Percentiles rank a stretch among this genome's conserved stretches.
Conservation (phyloP, 2,113 vertebrate genomes). For the Rhombomys opimus region DNA sequence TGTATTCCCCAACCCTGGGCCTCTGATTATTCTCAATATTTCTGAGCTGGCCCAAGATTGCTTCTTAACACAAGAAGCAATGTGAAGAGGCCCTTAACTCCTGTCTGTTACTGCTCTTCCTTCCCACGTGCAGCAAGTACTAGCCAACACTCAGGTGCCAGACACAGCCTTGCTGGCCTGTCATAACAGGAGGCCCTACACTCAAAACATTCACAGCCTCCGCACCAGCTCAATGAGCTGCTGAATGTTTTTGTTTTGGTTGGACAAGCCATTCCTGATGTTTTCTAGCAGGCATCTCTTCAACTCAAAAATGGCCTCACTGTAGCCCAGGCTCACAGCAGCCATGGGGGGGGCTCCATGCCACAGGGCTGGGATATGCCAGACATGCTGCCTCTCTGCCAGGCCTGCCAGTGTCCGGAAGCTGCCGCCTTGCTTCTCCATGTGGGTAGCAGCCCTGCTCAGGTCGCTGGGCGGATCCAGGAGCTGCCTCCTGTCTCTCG, state of each 20-base stretch:
- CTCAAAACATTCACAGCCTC: conserved; percentile 70
- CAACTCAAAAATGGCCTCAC: conserved; percentile 81
- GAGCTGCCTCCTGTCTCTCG: conserved; percentile 84
- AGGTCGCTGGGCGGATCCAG: conserved; percentile 85
- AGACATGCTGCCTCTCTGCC: conserved; percentile 75
- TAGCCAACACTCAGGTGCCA: background rate
- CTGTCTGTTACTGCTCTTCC: background rate
- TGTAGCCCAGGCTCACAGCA: conserved; percentile 81
- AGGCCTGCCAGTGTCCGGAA: conserved; percentile 63
- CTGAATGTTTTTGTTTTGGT: conserved; percentile 76
- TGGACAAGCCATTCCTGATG: conserved; percentile 76
- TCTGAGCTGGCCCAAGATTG: background rate
- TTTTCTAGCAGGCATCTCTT: conserved; percentile 83
- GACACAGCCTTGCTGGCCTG: background rate
- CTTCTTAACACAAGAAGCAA: background rate
- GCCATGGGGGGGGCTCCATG: conserved; percentile 84
- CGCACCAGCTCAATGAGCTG: conserved; percentile 82
- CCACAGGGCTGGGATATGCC: conserved; percentile 84
- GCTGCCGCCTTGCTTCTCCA: conserved; percentile 83
- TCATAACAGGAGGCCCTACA: background rate
- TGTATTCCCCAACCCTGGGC: background rate
- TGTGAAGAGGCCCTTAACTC: background rate
- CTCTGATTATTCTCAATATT: background rate
- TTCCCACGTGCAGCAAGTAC: background rate
- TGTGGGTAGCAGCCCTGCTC: conserved; percentile 83